Evolutionary conservation across 2,113 vertebrate genomes (phyloP).

Genomic region (Microcebus ravelobensis): DNA sequence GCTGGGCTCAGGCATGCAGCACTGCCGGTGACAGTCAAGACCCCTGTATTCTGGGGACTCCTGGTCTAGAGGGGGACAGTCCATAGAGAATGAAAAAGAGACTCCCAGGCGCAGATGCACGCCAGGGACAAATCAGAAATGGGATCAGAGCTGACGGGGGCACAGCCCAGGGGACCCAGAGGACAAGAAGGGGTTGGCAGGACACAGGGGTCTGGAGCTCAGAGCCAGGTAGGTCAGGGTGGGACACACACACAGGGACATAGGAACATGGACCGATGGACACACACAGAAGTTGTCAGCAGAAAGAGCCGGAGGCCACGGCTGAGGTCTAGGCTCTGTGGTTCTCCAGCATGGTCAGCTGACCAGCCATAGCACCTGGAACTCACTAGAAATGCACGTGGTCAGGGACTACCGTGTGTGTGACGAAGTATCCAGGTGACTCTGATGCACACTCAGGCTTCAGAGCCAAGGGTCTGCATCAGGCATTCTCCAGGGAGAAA

Average conservation of each 20-base stretch:
- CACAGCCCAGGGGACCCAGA: neutral
- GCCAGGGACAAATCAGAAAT: fast-evolving
- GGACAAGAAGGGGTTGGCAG: neutral
- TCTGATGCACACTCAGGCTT: neutral
- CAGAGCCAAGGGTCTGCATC: neutral
- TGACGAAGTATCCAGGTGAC: neutral
- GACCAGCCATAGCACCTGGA: neutral
- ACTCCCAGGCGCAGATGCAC: fast-evolving
- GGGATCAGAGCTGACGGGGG: too few relatives aligned
- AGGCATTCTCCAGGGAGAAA: neutral
- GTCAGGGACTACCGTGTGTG: fast-evolving
- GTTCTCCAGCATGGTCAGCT: neutral
- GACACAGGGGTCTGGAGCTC: neutral
- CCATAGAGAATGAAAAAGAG: neutral
- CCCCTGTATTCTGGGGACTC: neutral
- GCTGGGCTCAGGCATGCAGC: neutral
- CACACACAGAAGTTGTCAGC: neutral
- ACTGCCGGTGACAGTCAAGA: neutral
- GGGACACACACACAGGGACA: neutral
- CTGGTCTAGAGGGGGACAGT: fast-evolving
- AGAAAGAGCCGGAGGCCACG: neutral
- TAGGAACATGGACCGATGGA: neutral
- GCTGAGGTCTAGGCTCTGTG: neutral
- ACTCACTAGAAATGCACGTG: neutral
- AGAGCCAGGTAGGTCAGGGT: neutral